Conservation (phyloP, 2,888 invertebrate species). For the Melanotus villosus region DNA sequence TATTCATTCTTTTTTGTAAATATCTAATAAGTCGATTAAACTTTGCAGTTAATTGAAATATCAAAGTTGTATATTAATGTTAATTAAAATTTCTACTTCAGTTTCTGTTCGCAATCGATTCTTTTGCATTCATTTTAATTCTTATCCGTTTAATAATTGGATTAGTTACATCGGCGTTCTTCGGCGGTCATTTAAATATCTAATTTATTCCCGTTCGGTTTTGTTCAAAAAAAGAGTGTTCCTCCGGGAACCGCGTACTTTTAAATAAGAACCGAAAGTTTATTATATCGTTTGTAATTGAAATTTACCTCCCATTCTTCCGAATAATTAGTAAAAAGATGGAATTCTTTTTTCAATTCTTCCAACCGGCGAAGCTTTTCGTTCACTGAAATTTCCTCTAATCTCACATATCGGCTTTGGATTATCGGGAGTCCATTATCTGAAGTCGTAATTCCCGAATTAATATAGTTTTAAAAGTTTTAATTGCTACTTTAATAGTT, state of each 20-base stretch:
- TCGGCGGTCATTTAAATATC: slow-evolving; percentile 27
- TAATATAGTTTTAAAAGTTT: slow-evolving; percentile 14
- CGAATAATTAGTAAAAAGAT: not conserved
- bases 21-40: too few relatives aligned
- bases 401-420: slow-evolving; percentile 18
- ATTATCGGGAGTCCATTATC: slow-evolving; percentile 3
- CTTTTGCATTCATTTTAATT: slow-evolving; percentile 22
- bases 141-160: slow-evolving; percentile 24
- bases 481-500: slow-evolving; percentile 15
- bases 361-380: not conserved
- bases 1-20: too few relatives aligned
- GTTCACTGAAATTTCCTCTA: not conserved
- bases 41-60: slow-evolving; percentile 19
- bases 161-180: slow-evolving; percentile 22
- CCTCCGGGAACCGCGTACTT: not conserved
- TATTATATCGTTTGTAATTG: slow-evolving; percentile 24
- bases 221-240: slow-evolving; percentile 22
- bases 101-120: not conserved
- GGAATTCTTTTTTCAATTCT: not conserved
- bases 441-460: slow-evolving; percentile 13
- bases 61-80: slow-evolving; percentile 10
- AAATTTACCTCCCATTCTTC: slow-evolving; percentile 6
- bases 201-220: slow-evolving; percentile 29
- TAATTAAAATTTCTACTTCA: slow-evolving; percentile 1
- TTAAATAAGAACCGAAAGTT: slow-evolving; percentile 18